Percentiles rank a stretch among this genome's conserved stretches.
phyloP scores from a whole-genome alignment of 2,797 vertebrate species.

The Schizopygopsis pylzovi region DNA sequence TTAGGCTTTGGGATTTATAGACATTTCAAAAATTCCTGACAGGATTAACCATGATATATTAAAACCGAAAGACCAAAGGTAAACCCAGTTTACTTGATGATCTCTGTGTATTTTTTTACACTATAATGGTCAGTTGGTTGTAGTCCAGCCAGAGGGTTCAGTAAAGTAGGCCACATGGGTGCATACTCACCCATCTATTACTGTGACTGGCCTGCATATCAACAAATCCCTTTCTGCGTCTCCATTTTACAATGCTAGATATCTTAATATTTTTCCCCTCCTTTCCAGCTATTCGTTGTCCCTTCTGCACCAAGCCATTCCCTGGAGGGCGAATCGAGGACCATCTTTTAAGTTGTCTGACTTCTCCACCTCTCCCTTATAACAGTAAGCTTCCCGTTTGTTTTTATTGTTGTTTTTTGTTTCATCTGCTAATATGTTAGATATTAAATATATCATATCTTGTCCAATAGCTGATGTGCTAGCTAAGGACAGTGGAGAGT shows the following conservation, averaged over 20 bases:
- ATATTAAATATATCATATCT: neutral
- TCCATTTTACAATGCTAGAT: neutral
- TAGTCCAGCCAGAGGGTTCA: slow-evolving; percentile 54
- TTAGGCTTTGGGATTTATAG: slow-evolving; percentile 63
- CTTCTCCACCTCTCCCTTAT: slow-evolving; percentile 81
- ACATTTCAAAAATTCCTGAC: slow-evolving; percentile 65
- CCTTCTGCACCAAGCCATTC: slow-evolving; percentile 83
- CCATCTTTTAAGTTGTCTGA: slow-evolving; percentile 83
- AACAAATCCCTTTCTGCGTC: neutral
- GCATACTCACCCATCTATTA: neutral
- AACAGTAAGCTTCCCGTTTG: slow-evolving; percentile 72
- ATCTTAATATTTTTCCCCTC: neutral
- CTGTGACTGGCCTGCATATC: neutral
- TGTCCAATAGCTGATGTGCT: slow-evolving; percentile 77
- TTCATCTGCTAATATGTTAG: slow-evolving; percentile 9
- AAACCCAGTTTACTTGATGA: slow-evolving; percentile 2
- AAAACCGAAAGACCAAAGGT: slow-evolving; percentile 3
- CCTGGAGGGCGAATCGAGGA: slow-evolving; percentile 81
- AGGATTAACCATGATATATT: slow-evolving; percentile 67
- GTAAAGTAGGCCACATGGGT: slow-evolving; percentile 50
- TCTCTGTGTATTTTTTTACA: neutral
- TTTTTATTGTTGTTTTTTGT: neutral
- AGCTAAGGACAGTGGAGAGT: slow-evolving; percentile 82
- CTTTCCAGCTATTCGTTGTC: slow-evolving; percentile 79
- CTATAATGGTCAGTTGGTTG: slow-evolving; percentile 56